phyloP scores from a whole-genome alignment of 2,113 vertebrate genomes.

The Phodopus roborovskii region DNA sequence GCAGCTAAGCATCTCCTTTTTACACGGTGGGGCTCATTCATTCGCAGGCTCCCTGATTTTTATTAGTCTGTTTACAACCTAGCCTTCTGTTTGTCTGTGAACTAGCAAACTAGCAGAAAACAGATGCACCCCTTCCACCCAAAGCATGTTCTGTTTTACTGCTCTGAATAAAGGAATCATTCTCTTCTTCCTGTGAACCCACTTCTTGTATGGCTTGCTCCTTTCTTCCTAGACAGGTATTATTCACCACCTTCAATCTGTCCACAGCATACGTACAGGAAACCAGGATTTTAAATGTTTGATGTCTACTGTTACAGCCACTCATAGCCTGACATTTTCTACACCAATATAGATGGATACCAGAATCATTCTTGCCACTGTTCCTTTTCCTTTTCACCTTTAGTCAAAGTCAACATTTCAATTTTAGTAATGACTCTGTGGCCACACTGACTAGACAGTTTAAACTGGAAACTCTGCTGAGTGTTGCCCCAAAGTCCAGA shows the following conservation, averaged over 20 bases:
- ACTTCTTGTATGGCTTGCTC: background rate
- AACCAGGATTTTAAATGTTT: background rate
- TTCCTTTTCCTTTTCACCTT: background rate
- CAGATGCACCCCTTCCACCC: background rate
- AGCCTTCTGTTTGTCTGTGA: background rate
- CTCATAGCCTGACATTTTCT: background rate
- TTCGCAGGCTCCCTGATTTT: background rate
- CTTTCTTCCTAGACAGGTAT: background rate
- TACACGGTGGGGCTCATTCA: background rate
- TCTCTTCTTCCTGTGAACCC: background rate
- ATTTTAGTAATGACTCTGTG: background rate
- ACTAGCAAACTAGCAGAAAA: background rate
- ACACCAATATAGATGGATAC: background rate
- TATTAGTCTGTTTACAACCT: background rate
- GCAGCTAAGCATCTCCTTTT: conserved; percentile 3
- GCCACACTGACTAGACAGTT: conserved; percentile 20
- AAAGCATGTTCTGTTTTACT: background rate
- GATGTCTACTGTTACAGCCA: background rate
- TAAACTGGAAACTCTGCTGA: conserved; percentile 28
- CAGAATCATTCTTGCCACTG: conserved; percentile 13
- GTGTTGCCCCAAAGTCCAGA: background rate
- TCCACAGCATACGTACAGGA: background rate
- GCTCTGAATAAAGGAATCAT: background rate
- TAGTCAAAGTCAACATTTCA: conserved; percentile 55
- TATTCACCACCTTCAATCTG: background rate